phyloP scores from a whole-genome alignment of 1,140 invertebrate species.

The Hyles vespertilio region DNA sequence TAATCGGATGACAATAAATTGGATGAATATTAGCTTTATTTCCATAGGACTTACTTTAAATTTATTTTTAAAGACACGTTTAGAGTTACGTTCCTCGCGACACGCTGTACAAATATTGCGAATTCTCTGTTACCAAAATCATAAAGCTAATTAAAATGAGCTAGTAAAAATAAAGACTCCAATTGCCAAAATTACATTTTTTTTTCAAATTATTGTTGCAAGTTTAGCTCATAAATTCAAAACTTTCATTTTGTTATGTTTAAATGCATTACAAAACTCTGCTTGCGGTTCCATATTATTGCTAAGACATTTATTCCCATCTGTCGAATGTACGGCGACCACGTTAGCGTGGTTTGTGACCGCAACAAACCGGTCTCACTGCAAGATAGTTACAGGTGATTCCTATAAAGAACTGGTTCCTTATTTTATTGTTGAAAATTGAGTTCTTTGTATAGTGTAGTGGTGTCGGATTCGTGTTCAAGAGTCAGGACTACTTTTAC shows the following conservation, averaged over 20 bases:
- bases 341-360: conserved; percentile 49
- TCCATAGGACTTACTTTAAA: no score
- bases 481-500: conserved; percentile 37
- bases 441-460: conserved; percentile 29
- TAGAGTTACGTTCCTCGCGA: no score
- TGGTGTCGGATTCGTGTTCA: conserved; percentile 17
- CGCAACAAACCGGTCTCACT: conserved; percentile 46
- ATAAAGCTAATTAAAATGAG: no score
- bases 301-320: conserved; percentile 16
- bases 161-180: no score
- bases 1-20: no score
- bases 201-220: no score
- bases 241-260: background rate
- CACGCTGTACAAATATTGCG: no score
- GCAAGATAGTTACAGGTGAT: conserved; percentile 52
- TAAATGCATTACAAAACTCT: background rate
- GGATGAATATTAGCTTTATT: no score
- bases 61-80: no score
- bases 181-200: no score
- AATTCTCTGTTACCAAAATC: no score
- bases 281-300: background rate
- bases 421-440: conserved; percentile 44
- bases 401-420: conserved; percentile 47
- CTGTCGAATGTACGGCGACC: conserved; percentile 41
- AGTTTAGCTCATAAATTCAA: no score